Conservation (phyloP, 1,140 invertebrate genomes). For the Pseudomyrmex sp. region DNA sequence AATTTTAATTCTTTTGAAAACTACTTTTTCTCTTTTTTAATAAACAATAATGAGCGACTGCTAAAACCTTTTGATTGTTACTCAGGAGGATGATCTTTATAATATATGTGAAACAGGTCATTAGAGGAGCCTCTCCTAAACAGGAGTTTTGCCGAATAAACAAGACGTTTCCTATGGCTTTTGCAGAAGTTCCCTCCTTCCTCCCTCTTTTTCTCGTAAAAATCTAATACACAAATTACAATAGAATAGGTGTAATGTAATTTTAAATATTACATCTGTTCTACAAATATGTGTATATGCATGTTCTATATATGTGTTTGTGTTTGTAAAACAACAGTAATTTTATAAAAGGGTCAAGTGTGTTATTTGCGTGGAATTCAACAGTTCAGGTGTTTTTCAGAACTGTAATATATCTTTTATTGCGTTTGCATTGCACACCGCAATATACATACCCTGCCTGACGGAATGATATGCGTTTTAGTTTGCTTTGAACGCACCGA, state of each 20-base stretch:
- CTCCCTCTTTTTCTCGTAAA: too few relatives aligned
- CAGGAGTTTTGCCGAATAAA: too few relatives aligned
- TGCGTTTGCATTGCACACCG: neutral
- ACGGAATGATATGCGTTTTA: neutral
- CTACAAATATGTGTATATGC: too few relatives aligned
- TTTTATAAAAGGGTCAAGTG: constrained; percentile 16
- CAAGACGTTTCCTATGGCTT: neutral
- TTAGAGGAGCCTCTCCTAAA: too few relatives aligned
- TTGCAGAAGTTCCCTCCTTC: neutral
- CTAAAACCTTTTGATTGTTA: too few relatives aligned
- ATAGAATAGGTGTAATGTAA: constrained; percentile 6
- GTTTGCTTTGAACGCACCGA: constrained; percentile 8
- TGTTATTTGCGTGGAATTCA: neutral
- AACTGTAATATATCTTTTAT: constrained; percentile 39
- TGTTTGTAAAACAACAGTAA: constrained; percentile 21
- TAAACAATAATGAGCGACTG: too few relatives aligned
- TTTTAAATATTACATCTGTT: neutral
- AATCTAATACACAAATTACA: neutral
- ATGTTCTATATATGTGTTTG: neutral
- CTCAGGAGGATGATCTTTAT: too few relatives aligned
- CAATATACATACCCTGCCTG: neutral
- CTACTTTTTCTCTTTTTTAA: too few relatives aligned
- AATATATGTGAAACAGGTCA: too few relatives aligned
- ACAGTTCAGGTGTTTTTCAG: neutral
- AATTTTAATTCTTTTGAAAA: too few relatives aligned